Evolutionary conservation across 2,113 vertebrate species (phyloP), one percentile per base, ranked within the genome.

Genomic region (Forbesichthys agassizii): DNA sequence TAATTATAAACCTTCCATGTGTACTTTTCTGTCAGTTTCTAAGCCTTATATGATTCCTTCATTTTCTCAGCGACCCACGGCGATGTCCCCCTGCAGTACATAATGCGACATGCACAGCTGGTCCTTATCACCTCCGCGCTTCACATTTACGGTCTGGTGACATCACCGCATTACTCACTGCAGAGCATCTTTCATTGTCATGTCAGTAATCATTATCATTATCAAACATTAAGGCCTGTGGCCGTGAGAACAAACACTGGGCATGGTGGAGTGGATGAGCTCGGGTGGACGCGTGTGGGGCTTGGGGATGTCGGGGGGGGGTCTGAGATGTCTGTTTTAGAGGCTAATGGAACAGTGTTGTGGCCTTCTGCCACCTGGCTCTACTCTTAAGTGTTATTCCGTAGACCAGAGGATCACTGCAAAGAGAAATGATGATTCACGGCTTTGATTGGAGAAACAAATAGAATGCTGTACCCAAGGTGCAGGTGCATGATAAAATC

Each of bases 161-260:
- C 88, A 89, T 91, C 88, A 91, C 57, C 9, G 79, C 80, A 76
- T 88, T 82, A 82, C 81, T 82, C 80, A 76, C 65, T 48, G 67
- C 56, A 66, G 46, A 76, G 70, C 76, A 66, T 85, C 88, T 88
- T 81, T 88, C 79, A 78, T 85, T 84, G 71, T 82, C 62, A 62
- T 83, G 75, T 83, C 74, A 58, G 66, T 89, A 88, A 90, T 86
- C 64, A 89, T 88, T 73, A 74, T 87, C 73, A 91, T 91, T 89
- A 90, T 80, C 78, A 53, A 72, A 36, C 61, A 48, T 76, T 79
- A 70, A 62, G 72, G 74, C 67, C 48, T 16, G 55, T 48, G n/a
- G 48, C 56, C 42, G 51, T 67, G 61, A 80, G 60, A 9, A 79
- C 42, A 68, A n/a, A 56, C 18, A 9, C 49, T 66, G 9, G 36